Evolutionary conservation across 2,797 vertebrate genomes (phyloP), one percentile per base, ranked within the genome.

Genomic region (Poecilia wingei): DNA sequence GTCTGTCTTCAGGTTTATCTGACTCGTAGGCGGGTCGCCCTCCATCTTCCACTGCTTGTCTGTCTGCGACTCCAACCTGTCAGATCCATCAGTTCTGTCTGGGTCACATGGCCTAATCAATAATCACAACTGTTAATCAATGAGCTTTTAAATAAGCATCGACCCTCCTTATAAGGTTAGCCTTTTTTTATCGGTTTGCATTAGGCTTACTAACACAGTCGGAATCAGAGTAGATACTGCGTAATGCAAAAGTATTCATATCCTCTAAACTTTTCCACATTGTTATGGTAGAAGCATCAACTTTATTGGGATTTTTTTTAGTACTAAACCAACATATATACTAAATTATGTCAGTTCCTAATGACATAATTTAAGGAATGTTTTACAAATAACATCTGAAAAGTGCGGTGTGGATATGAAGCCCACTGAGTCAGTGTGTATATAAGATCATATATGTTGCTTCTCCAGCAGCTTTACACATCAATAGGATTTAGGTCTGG

Each of bases 51-150:
- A 46, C 79, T 69, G 82, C 84, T 43, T 39, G 74, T 81, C 46
- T 74, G 84, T 83, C 76, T 74, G 31, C 33, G 82, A 87, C 84
- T 64, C 76, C 74, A 82, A 85, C 84, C 93, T 85, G 88, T 94
- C 92, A 92, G 90, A 92, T 90, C 84, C 84, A 90, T 96, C 94
- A 90, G 89, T 93, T 91, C 89, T 82, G 94, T 95, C 93, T 92
- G 87, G 92, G 87, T 87, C 82, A 78, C 92, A 89, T 93, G 93
- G 88, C 91, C 82, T 76, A 88, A 94, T 96, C 95, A 93, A 96
- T 96, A 95, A 96, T 96, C 92, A 94, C 95, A 96, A 96, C 94
- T 95, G 95, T 95, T 96, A 96, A 96, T 96, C 95, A 92, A 95
- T 96, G 90, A 91, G 92, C 95, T 95, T 96, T 95, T 95, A 96